Conservation (phyloP, 2,113 vertebrate genomes). For the Furnarius figulus region DNA sequence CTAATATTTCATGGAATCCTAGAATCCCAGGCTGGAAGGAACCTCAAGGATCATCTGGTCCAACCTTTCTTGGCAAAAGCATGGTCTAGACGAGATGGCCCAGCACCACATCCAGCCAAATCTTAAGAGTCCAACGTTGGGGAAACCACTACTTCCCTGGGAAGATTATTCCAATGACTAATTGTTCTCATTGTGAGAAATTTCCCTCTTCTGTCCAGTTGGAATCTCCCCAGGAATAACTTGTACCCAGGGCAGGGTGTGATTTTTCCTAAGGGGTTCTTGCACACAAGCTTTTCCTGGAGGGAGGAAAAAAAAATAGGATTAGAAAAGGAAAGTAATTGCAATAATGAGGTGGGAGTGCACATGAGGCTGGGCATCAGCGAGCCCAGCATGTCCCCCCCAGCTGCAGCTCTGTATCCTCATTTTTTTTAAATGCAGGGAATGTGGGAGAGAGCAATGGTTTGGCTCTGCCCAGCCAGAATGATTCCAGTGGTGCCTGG, state of each 20-base stretch:
- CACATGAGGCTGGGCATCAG: not conserved
- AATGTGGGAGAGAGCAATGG: not conserved
- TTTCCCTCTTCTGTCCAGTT: not conserved
- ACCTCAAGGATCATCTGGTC: not conserved
- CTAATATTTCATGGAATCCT: not conserved
- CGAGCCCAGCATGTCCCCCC: not conserved
- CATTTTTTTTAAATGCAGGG: not conserved
- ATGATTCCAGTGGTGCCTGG: not conserved
- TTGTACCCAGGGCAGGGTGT: not conserved
- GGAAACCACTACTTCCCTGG: not conserved
- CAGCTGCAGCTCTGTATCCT: not conserved
- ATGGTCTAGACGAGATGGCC: not conserved
- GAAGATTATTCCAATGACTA: not conserved
- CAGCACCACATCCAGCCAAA: not conserved
- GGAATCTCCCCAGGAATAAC: not conserved
- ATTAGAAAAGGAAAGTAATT: not conserved
- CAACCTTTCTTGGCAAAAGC: not conserved
- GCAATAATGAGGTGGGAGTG: not conserved
- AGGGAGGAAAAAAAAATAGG: not conserved
- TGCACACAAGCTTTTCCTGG: not conserved
- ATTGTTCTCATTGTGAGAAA: slow-evolving; percentile 3
- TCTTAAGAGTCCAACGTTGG: fast-evolving
- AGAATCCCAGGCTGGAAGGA: not conserved
- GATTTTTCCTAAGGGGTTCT: not conserved
- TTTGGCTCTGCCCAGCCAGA: not conserved